Percentiles rank a stretch among this genome's conserved stretches.
Conservation (phyloP, 1,140 invertebrate species). For the Drosophila jambulina region DNA sequence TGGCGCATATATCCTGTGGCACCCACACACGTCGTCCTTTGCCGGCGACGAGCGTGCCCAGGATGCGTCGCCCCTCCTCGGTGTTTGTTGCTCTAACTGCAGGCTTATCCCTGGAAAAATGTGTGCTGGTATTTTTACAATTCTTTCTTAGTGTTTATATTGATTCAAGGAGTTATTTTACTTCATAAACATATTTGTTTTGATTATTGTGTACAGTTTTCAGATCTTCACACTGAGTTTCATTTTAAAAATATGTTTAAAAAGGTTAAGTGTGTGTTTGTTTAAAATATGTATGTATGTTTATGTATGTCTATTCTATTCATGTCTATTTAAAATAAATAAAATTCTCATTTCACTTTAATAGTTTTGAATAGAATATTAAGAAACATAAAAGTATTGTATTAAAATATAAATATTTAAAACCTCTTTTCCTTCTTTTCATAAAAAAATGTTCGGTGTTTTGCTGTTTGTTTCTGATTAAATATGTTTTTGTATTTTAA, state of each 20-base stretch:
- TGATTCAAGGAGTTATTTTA: background rate
- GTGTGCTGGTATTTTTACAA: background rate
- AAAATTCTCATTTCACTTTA: background rate
- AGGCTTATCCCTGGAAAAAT: conserved; percentile 20
- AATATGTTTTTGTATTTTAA: no score
- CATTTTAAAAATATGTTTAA: no score
- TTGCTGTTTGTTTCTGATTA: background rate
- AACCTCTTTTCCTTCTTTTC: no score
- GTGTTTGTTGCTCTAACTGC: conserved; percentile 21
- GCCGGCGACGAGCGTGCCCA: conserved; percentile 45
- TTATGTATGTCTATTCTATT: no score
- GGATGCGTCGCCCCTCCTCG: background rate
- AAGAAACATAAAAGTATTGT: no score
- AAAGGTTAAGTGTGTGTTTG: no score
- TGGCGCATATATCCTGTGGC: conserved; percentile 66
- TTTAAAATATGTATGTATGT: no score
- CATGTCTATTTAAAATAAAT: background rate
- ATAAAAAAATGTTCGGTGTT: background rate
- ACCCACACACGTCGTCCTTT: conserved; percentile 64
- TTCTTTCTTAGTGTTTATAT: background rate
- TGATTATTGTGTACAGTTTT: background rate
- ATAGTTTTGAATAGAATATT: no score
- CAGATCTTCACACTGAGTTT: background rate
- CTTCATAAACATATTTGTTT: background rate
- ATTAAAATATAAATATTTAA: no score